Evolutionary conservation across 2,888 invertebrate genomes (phyloP), one percentile per base, ranked within the genome.

Genomic region (Orthosia incerta): DNA sequence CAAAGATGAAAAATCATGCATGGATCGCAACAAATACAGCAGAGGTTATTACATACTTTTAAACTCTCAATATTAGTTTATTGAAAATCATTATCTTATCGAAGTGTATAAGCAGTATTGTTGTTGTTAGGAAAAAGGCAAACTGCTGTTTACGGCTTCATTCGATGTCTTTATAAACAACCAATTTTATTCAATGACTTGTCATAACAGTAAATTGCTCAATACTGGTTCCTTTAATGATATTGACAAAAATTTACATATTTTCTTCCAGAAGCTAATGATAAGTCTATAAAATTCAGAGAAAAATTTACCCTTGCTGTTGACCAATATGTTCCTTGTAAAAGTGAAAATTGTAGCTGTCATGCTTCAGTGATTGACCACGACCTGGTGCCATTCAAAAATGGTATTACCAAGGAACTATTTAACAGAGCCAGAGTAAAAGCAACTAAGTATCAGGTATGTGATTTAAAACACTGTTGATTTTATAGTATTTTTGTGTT

Each of bases 341-440:
- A 96, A 66, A 90, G 87, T 39, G 91, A 85, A 61, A 97, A 97
- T 82, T 98, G 98, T 90, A 96, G 95, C 65, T 98, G 98, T 89
- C 97, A 97, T 89, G 91, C 92, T 71, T 91, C 96, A 85, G 97
- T 98, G 11, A 97, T 99, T 71, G 92, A 96, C 16, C 93, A 96
- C 45, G 98, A 99, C 92, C 95, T 99, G 70, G 93, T 93, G 68
- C 96, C 97, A 11, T 99, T 98, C 93, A 94, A 96, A 83, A 94
- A 97, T 86, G 99, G 99, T 59, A 98, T 99, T 74, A 97, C 97
- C 0, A 96, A 97, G 86, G 95, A 97, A 80, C 95, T 97, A 90
- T 97, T 99, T 82, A 94, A 97, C 57, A 91, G 92, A 61, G 97
- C 98, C 53, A 94, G 90, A 64, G 85, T 93, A 12, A 95, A 92